Evolutionary conservation across 2,888 invertebrate species (phyloP).

Genomic region (Penaeus monodon): DNA sequence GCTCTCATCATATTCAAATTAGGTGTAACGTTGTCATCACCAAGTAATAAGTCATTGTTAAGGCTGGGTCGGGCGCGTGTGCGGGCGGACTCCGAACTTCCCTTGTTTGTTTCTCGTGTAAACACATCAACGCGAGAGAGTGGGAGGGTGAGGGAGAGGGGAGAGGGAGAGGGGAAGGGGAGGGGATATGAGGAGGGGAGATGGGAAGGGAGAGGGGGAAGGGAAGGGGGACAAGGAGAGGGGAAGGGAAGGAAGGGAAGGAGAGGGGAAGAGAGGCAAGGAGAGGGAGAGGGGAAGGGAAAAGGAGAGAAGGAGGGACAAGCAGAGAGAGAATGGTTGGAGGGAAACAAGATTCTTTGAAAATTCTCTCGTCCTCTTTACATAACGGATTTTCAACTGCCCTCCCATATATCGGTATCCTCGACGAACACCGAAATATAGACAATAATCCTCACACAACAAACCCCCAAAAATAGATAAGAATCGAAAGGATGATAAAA

Average conservation of each 20-base stretch:
- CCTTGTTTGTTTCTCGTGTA: not conserved
- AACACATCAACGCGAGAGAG: not conserved
- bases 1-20: constrained; percentile 48
- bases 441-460: too few species aligned
- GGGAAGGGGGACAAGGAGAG: too few species aligned
- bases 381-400: not conserved
- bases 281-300: not conserved
- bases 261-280: not conserved
- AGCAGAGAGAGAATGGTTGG: not conserved
- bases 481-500: too few species aligned
- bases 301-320: not conserved
- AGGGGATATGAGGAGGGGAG: too few species aligned
- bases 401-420: too few species aligned
- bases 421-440: too few species aligned
- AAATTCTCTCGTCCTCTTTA: not conserved
- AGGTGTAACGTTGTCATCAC: constrained; percentile 39
- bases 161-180: too few species aligned
- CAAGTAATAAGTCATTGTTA: constrained; percentile 29
- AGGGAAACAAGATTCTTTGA: constrained; percentile 7
- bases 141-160: too few species aligned
- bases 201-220: too few species aligned
- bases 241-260: too few species aligned
- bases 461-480: too few species aligned
- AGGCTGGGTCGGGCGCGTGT: not conserved
- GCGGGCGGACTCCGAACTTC: not conserved